Percentiles rank a stretch among this genome's conserved stretches.
Conservation (phyloP, 1,140 invertebrate species). For the Eumaeus atala region DNA sequence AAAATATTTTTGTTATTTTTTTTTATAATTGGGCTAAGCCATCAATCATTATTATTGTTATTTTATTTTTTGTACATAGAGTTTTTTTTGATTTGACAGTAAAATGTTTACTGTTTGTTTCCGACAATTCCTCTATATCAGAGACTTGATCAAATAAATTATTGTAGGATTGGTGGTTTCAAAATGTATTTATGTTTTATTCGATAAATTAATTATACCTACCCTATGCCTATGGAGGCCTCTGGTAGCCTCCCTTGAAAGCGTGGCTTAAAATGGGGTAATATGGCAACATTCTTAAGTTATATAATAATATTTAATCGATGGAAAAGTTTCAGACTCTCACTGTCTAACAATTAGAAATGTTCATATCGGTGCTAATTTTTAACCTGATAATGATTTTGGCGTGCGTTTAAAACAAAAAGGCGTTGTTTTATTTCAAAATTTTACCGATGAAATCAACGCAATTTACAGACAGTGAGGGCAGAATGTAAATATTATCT, state of each 20-base stretch:
- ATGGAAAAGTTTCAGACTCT: slow-evolving; percentile 69
- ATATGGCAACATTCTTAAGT: slow-evolving; percentile 30
- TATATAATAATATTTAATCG: slow-evolving; percentile 42
- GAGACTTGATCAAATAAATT: neutral
- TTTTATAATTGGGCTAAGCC: slow-evolving; percentile 19
- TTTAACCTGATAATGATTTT: slow-evolving; percentile 1
- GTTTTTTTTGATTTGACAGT: neutral
- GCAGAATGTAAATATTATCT: slow-evolving; percentile 54
- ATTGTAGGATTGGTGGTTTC: slow-evolving; percentile 3
- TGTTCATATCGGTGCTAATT: slow-evolving; percentile 43
- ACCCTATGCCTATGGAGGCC: neutral
- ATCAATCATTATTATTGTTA: slow-evolving; percentile 5
- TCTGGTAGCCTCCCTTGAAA: neutral
- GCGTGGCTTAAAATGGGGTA: slow-evolving; percentile 3
- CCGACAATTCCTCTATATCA: neutral
- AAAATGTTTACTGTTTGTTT: slow-evolving; percentile 3
- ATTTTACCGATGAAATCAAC: neutral
- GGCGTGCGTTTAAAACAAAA: neutral
- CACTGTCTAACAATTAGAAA: slow-evolving; percentile 46
- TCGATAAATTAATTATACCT: neutral
- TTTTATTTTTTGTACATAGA: neutral
- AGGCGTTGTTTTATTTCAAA: neutral
- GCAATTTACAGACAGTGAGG: slow-evolving; percentile 47
- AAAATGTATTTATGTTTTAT: slow-evolving; percentile 3
- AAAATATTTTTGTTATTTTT: slow-evolving; percentile 24